Evolutionary conservation across 2,797 vertebrate genomes (phyloP).

Genomic region (Spatula versicolor): DNA sequence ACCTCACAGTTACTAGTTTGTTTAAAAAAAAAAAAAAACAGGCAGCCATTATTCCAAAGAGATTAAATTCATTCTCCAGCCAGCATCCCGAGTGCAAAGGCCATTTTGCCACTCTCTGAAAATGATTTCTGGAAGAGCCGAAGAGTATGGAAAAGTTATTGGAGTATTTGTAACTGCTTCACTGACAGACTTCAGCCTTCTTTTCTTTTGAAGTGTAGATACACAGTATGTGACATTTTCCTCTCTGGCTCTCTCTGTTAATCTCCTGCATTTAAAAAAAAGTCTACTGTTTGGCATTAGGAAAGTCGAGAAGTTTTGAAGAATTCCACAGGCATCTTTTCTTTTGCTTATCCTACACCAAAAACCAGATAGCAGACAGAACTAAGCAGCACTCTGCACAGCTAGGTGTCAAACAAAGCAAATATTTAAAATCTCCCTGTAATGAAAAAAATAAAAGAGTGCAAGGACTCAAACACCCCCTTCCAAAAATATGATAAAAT

Average conservation of each 20-base stretch:
- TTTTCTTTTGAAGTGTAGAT: neutral
- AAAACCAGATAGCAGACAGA: neutral
- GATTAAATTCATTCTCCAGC: neutral
- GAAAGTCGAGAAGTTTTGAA: neutral
- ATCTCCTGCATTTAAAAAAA: neutral
- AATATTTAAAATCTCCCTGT: neutral
- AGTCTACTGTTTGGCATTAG: neutral
- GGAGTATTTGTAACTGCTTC: neutral
- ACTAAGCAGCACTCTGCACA: neutral
- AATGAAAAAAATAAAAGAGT: neutral
- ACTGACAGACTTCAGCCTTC: neutral
- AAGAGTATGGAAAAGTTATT: neutral
- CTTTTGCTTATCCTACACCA: neutral
- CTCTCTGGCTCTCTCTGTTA: neutral
- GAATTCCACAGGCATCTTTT: neutral
- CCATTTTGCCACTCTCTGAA: neutral
- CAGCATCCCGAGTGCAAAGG: slow-evolving; percentile 10
- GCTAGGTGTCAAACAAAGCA: neutral
- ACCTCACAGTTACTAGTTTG: slow-evolving; percentile 43
- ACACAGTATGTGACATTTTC: neutral
- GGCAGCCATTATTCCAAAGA: neutral
- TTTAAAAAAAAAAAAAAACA: neutral
- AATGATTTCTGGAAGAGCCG: neutral
- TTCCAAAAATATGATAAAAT: neutral
- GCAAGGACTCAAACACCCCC: neutral